Evolutionary conservation across 1,140 invertebrate genomes (phyloP).

Genomic region (Papilio dardanus): DNA sequence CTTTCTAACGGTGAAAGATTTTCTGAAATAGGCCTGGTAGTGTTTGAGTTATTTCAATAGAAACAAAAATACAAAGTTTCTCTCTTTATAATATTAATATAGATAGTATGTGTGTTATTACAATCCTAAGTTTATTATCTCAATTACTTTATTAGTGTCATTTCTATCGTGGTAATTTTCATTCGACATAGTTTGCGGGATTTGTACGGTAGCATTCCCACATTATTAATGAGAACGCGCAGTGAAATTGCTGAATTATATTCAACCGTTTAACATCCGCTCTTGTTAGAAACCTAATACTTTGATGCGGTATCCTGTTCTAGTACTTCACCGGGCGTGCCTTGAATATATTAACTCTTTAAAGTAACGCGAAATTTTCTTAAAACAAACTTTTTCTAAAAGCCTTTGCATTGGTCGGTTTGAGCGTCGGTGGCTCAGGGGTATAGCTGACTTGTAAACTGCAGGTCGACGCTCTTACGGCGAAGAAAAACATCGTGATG

Average conservation of each 20-base stretch:
- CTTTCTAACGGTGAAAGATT: no score
- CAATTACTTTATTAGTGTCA: neutral
- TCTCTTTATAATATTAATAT: no score
- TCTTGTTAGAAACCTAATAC: constrained; percentile 24
- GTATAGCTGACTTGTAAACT: no score
- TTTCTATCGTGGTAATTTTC: neutral
- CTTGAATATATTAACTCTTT: constrained; percentile 13
- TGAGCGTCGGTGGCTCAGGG: no score
- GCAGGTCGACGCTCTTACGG: no score
- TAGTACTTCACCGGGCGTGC: neutral
- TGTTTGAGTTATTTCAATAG: no score
- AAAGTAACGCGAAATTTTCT: neutral
- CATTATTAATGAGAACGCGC: neutral
- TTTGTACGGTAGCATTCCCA: neutral
- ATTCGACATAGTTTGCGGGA: neutral
- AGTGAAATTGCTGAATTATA: constrained; percentile 9
- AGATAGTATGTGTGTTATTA: no score
- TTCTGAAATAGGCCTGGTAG: no score
- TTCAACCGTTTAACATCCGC: neutral
- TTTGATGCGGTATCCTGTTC: constrained; percentile 11
- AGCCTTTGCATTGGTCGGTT: no score
- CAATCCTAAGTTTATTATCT: no score
- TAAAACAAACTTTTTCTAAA: neutral
- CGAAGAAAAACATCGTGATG: no score
- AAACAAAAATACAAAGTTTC: no score